These are phyloP conservation scores for Pachymerium ferrugineum DNA, from an alignment of 2,888 invertebrate species.

Conservation along the genomic window DNA sequence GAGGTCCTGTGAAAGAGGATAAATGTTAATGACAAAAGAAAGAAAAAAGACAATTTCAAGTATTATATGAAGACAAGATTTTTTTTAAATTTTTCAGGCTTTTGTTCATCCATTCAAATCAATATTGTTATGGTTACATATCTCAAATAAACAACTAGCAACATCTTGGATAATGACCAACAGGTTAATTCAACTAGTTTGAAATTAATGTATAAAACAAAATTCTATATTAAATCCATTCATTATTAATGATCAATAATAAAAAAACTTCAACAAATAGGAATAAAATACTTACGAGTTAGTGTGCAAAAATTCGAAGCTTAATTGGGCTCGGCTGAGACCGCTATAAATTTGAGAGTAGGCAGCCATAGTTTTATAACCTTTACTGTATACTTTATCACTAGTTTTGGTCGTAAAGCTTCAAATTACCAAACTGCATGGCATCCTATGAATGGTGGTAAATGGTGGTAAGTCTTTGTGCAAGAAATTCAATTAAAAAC, in stretches of 20 bases:
- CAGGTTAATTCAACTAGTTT: background rate
- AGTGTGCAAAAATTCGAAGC: slow-evolving; percentile 1
- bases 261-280: background rate
- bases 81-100: too few species aligned
- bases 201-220: background rate
- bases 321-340: background rate
- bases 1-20: slow-evolving; percentile 2
- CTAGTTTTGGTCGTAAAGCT: too few species aligned
- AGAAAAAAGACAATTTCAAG: background rate
- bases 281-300: slow-evolving; percentile 5
- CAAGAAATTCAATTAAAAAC: too few species aligned
- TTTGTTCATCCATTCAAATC: too few species aligned
- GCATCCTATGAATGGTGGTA: too few species aligned
- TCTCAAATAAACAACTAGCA: too few species aligned
- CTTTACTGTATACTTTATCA: too few species aligned
- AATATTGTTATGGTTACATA: background rate
- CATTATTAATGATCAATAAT: background rate
- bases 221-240: background rate
- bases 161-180: background rate
- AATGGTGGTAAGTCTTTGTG: too few species aligned
- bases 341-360: background rate
- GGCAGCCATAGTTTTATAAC: too few species aligned
- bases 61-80: background rate
- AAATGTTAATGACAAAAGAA: background rate
- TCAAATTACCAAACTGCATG: too few species aligned